Evolutionary conservation across 2,797 vertebrate species (phyloP).

Genomic region (Heteromormyrus szaboi): DNA sequence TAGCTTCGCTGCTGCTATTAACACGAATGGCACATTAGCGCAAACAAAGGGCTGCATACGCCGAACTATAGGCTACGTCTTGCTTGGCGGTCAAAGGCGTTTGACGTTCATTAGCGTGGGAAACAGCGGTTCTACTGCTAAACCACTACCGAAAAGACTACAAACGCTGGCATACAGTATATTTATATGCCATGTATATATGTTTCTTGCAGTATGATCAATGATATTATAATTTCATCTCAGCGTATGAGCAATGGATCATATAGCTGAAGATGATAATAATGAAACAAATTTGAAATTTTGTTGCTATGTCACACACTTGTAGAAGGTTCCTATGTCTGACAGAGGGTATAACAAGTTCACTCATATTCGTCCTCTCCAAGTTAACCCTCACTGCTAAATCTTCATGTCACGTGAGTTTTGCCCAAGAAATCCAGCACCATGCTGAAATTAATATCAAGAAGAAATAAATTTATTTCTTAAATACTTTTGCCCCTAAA

Average conservation of each 20-base stretch:
- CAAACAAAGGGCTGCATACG: too few relatives aligned
- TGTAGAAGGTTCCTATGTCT: neutral
- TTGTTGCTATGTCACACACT: neutral
- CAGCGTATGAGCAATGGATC: neutral
- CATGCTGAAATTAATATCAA: neutral
- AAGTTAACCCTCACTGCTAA: neutral
- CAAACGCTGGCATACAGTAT: neutral
- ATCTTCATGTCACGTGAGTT: neutral
- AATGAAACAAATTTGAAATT: neutral
- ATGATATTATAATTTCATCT: neutral
- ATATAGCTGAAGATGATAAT: neutral
- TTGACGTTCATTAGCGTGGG: too few relatives aligned
- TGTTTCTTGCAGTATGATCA: neutral
- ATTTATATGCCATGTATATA: neutral
- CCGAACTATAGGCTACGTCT: too few relatives aligned
- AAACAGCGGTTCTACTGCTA: too few relatives aligned
- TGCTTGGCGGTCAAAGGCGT: too few relatives aligned
- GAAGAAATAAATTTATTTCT: neutral
- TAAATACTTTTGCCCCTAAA: neutral
- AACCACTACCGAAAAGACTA: too few relatives aligned
- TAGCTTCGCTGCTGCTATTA: too few relatives aligned
- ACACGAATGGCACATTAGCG: too few relatives aligned
- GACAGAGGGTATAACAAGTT: neutral
- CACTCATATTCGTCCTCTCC: neutral
- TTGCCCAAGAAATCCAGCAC: neutral